Conservation (phyloP, 1,140 invertebrate species). For the Babylonia areolata region DNA sequence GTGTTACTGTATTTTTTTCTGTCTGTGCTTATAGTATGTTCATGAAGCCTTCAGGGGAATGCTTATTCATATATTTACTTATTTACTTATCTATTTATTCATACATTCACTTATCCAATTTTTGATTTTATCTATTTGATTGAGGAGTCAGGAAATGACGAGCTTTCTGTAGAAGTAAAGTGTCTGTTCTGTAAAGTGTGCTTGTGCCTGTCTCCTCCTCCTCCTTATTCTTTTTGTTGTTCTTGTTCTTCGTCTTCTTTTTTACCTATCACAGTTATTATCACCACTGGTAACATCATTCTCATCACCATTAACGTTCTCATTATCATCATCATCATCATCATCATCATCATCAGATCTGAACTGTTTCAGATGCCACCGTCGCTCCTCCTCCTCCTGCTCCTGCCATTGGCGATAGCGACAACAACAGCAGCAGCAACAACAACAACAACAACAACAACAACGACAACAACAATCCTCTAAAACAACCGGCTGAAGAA, state of each 20-base stretch:
- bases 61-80: not conserved
- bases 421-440: not conserved
- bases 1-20: no score
- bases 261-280: not conserved
- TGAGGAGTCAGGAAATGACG: no score
- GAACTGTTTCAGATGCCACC: not conserved
- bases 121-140: no score
- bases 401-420: not conserved
- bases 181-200: no score
- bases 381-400: not conserved
- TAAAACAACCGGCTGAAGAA: not conserved
- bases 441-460: not conserved
- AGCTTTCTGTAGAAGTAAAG: no score
- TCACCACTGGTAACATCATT: no score
- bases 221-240: not conserved
- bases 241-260: not conserved
- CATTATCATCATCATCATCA: no score
- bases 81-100: not conserved
- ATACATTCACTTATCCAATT: not conserved
- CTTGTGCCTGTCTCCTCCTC: not conserved
- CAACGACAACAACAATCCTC: not conserved
- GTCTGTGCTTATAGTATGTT: no score
- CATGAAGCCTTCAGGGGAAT: no score
- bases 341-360: not conserved
- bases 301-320: no score